Conservation (phyloP, 2,797 vertebrate genomes). For the Peromyscus aztecus region DNA sequence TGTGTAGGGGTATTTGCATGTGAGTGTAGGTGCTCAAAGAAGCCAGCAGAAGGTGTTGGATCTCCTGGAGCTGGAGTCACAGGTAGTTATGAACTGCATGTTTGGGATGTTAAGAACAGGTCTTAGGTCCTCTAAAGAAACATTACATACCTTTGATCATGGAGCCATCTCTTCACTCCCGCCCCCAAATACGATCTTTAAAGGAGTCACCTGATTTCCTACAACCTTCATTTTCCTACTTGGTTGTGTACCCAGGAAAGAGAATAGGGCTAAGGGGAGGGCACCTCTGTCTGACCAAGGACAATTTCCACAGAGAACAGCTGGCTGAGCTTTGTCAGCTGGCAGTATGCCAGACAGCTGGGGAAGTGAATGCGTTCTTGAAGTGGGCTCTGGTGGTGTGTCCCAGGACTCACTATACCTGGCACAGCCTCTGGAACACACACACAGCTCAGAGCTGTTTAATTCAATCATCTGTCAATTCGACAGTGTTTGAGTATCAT, state of each 20-base stretch:
- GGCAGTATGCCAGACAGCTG: background rate
- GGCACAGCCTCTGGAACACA: background rate
- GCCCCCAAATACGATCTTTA: background rate
- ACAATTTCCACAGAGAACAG: slow-evolving; percentile 8
- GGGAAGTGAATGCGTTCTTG: background rate
- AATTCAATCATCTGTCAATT: background rate
- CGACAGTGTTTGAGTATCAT: background rate
- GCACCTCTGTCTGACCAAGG: background rate
- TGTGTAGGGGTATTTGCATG: background rate
- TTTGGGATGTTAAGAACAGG: background rate
- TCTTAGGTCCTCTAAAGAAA: background rate
- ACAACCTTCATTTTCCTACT: background rate
- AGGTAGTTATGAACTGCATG: background rate
- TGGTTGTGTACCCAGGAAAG: background rate
- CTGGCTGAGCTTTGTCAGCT: background rate
- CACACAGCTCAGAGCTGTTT: background rate
- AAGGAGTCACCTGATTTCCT: background rate
- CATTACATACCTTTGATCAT: background rate
- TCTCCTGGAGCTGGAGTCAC: background rate
- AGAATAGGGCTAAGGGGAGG: background rate
- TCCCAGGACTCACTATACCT: background rate
- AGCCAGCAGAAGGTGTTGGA: background rate
- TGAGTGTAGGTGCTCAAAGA: background rate
- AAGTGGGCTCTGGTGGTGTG: background rate
- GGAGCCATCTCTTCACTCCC: background rate